Conservation (phyloP, 2,888 invertebrate genomes). For the Callosobruchus maculatus region DNA sequence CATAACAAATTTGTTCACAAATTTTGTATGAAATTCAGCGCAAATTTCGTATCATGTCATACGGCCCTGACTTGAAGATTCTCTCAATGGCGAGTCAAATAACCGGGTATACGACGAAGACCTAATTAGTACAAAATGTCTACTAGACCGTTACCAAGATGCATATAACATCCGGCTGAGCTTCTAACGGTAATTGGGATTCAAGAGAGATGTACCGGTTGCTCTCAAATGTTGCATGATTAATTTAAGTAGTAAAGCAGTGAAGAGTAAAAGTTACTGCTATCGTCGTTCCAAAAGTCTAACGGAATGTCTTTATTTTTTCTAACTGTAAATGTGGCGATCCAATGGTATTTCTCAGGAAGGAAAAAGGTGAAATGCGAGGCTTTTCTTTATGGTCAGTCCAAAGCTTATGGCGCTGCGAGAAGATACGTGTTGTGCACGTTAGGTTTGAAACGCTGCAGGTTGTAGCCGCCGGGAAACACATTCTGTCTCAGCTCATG, state of each 20-base stretch:
- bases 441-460: no score
- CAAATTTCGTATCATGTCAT: no score
- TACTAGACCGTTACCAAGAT: neutral
- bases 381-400: no score
- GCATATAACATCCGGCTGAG: neutral
- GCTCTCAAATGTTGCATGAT: neutral
- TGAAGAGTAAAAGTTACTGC: neutral
- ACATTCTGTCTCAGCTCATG: no score
- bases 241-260: neutral
- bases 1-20: no score
- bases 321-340: neutral
- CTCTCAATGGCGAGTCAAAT: no score
- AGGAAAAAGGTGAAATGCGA: no score
- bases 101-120: neutral
- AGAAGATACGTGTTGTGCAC: no score
- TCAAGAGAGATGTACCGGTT: neutral
- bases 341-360: neutral
- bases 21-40: no score
- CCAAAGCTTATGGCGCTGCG: no score
- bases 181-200: neutral
- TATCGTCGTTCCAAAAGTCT: neutral
- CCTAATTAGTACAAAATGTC: neutral
- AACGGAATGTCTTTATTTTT: neutral
- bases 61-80: no score
- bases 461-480: no score